These are phyloP conservation scores for Manis pentadactyla DNA, from an alignment of 2,797 vertebrate genomes.

Conservation along the genomic window DNA sequence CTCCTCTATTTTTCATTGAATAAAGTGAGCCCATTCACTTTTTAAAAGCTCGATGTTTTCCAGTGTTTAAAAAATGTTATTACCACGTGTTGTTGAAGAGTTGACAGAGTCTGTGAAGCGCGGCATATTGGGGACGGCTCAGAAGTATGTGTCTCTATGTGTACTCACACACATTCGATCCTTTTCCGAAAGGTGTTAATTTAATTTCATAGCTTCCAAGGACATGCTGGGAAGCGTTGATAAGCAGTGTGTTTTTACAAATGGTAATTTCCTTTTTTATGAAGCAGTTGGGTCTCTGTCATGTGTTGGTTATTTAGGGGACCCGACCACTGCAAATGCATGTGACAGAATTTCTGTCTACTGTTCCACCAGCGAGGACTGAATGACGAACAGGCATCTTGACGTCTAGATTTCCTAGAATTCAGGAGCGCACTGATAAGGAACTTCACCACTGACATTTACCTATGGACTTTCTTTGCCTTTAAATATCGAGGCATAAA, in stretches of 20 bases:
- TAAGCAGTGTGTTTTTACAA: background rate
- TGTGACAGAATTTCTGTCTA: background rate
- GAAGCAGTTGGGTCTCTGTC: background rate
- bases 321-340: background rate
- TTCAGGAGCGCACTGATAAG: background rate
- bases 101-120: constrained; percentile 37
- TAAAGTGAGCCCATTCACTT: constrained; percentile 18
- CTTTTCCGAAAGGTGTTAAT: constrained; percentile 47
- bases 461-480: background rate
- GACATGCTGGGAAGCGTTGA: background rate
- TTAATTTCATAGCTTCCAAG: constrained; percentile 54
- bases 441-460: background rate
- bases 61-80: constrained; percentile 43
- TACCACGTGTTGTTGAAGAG: background rate
- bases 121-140: background rate
- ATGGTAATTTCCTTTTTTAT: background rate
- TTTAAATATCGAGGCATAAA: background rate
- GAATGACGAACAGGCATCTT: background rate
- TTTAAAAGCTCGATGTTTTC: constrained; percentile 34
- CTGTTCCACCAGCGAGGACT: background rate
- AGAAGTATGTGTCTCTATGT: background rate
- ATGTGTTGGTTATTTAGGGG: constrained; percentile 8
- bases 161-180: background rate
- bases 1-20: background rate
- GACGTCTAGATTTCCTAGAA: constrained; percentile 5